Evolutionary conservation across 2,888 invertebrate species (phyloP).

Genomic region (Gymnoscelis rufifasciata): DNA sequence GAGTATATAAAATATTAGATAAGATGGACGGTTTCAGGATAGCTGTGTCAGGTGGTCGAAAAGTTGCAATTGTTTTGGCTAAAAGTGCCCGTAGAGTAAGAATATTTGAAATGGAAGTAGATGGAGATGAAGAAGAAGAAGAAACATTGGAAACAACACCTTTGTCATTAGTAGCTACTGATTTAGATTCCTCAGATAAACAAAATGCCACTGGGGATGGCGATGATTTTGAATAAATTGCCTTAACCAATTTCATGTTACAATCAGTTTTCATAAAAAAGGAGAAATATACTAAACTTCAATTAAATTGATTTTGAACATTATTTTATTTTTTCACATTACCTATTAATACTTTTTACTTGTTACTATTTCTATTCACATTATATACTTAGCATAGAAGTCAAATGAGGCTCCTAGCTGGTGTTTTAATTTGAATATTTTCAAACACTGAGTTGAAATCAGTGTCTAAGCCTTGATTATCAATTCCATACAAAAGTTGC

Average conservation of each 20-base stretch:
- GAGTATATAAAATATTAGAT: constrained; percentile 80
- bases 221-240: too few relatives aligned
- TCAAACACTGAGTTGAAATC: constrained; percentile 82
- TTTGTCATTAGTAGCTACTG: constrained; percentile 52
- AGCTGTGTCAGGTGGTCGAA: constrained; percentile 90
- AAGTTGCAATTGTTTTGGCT: constrained; percentile 91
- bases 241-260: too few relatives aligned
- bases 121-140: constrained; percentile 93
- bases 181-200: constrained; percentile 47
- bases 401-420: constrained; percentile 61
- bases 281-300: too few relatives aligned
- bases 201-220: too few relatives aligned
- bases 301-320: too few relatives aligned
- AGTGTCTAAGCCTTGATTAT: constrained; percentile 80
- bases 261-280: too few relatives aligned
- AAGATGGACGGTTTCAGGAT: constrained; percentile 83
- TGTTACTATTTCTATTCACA: constrained; percentile 7
- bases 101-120: constrained; percentile 95
- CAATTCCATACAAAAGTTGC: constrained; percentile 74
- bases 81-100: constrained; percentile 88
- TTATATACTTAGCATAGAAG: constrained; percentile 15
- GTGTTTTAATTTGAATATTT: constrained; percentile 79
- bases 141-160: constrained; percentile 71
- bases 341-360: background rate
- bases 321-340: too few relatives aligned